phyloP scores from a whole-genome alignment of 1,140 invertebrate species.

The Temnothorax longispinosus region DNA sequence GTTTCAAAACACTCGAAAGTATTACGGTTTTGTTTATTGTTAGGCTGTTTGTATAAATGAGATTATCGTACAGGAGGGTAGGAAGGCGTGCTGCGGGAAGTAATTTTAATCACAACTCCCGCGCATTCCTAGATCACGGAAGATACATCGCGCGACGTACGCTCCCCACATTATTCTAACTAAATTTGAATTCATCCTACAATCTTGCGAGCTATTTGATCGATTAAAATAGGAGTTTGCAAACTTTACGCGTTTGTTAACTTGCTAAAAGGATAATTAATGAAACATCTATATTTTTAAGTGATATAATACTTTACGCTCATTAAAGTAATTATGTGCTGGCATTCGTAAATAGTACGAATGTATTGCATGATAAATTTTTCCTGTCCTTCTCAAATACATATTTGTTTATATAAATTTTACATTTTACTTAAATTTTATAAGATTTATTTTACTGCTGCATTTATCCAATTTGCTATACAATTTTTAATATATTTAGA shows the following conservation, averaged over 20 bases:
- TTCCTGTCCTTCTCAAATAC: not conserved
- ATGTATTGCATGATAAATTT: not conserved
- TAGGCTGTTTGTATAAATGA: conserved; percentile 38
- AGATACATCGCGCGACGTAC: not conserved
- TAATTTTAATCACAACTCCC: conserved; percentile 11
- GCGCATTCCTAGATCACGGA: not conserved
- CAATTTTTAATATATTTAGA: not conserved
- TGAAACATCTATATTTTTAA: conserved; percentile 3
- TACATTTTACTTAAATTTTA: too few species aligned
- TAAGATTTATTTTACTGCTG: not conserved
- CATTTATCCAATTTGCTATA: not conserved
- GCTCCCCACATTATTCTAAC: not conserved
- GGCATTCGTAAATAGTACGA: not conserved
- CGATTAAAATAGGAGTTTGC: not conserved
- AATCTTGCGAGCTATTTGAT: not conserved
- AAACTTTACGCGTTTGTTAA: not conserved
- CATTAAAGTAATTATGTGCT: not conserved
- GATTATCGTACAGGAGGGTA: conserved; percentile 9
- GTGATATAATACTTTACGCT: not conserved
- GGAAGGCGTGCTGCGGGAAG: not conserved
- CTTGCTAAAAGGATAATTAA: not conserved
- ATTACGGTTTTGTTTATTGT: conserved; percentile 69
- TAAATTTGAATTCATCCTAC: not conserved
- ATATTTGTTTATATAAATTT: conserved; percentile 22
- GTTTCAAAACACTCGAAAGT: conserved; percentile 59